Conservation (phyloP, 2,113 vertebrate genomes). For the Enhydra lutris region DNA sequence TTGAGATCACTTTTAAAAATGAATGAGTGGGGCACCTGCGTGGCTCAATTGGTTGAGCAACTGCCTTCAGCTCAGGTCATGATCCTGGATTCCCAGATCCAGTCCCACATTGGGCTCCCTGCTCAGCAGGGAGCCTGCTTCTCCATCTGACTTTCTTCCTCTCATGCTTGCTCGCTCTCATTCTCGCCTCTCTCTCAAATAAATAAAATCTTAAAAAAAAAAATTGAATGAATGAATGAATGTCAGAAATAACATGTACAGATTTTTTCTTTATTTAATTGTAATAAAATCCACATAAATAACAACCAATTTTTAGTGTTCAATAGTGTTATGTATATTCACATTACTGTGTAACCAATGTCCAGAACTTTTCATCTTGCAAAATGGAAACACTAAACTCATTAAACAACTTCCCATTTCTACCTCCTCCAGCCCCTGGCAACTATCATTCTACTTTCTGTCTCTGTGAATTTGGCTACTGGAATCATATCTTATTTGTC, state of each 20-base stretch:
- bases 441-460: background rate
- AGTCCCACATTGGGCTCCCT: too few relatives aligned
- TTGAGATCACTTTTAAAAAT: background rate
- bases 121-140: too few relatives aligned
- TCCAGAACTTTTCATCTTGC: background rate
- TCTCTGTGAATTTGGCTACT: background rate
- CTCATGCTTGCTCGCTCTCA: too few relatives aligned
- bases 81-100: too few relatives aligned
- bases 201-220: too few relatives aligned
- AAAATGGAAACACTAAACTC: background rate
- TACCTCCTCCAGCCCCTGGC: background rate
- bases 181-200: too few relatives aligned
- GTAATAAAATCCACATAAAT: background rate
- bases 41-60: too few relatives aligned
- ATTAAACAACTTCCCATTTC: background rate
- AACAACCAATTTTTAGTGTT: background rate
- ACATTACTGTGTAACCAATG: background rate
- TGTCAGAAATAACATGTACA: background rate
- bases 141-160: too few relatives aligned
- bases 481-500: background rate
- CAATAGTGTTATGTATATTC: background rate
- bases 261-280: background rate
- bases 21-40: too few relatives aligned
- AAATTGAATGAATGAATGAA: background rate
- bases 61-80: too few relatives aligned